phyloP scores from a whole-genome alignment of 1,140 invertebrate genomes.

The Macrostomum lignano region DNA sequence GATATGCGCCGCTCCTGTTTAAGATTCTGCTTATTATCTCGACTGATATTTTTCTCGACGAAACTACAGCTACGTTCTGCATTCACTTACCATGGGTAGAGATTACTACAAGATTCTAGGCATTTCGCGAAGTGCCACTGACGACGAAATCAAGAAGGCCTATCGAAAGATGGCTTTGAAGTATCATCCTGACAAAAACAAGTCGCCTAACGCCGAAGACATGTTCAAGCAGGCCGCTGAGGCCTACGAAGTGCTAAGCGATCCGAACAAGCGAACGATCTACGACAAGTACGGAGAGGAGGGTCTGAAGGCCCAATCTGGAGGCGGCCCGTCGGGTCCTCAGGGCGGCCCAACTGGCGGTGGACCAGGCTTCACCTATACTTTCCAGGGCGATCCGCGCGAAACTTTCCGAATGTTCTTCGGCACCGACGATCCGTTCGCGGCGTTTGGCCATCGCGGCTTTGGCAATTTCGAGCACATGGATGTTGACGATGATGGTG shows the following conservation, averaged over 20 bases:
- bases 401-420: conserved; percentile 91
- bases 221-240: conserved; percentile 93
- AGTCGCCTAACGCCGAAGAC: conserved; percentile 63
- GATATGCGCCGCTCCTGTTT: too few species aligned
- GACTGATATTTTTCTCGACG: too few species aligned
- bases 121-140: conserved; percentile 48
- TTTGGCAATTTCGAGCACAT: conserved; percentile 15
- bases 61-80: too few species aligned
- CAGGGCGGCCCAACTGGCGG: too few species aligned
- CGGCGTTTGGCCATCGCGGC: conserved; percentile 15
- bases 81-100: conserved; percentile 49
- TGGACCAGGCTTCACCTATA: conserved; percentile 38
- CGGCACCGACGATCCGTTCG: conserved; percentile 49
- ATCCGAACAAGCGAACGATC: conserved; percentile 68
- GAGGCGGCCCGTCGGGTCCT: conserved; percentile 18
- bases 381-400: conserved; percentile 54
- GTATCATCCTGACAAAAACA: conserved; percentile 97
- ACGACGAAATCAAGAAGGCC: conserved; percentile 64
- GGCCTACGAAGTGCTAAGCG: conserved; percentile 78
- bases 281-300: conserved; percentile 89
- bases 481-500: conserved; percentile 19
- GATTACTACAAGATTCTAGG: conserved; percentile 86
- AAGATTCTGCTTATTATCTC: too few species aligned
- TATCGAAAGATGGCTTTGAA: conserved; percentile 85
- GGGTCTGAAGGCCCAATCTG: conserved; percentile 54